Conservation (phyloP, 2,888 invertebrate species). For the Tholera decimalis region DNA sequence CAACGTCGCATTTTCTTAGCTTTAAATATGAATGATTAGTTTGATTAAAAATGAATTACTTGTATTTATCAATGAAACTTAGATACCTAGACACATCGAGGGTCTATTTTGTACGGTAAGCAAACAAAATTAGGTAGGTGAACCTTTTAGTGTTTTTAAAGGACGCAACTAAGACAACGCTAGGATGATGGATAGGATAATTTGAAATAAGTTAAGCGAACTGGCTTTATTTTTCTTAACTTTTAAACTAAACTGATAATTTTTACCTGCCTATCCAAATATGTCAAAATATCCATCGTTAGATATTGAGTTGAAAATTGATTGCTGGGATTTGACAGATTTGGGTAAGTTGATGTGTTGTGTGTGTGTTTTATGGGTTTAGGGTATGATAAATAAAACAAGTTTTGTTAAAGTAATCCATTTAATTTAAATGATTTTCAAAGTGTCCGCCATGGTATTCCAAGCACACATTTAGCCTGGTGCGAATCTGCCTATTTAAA, state of each 20-base stretch:
- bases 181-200: too few relatives aligned
- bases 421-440: constrained; percentile 13
- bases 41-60: too few relatives aligned
- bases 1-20: too few relatives aligned
- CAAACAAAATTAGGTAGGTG: constrained; percentile 4
- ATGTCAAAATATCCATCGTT: not conserved
- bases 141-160: constrained; percentile 6
- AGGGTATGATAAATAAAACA: constrained; percentile 5
- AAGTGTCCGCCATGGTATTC: constrained; percentile 16
- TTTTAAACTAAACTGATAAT: too few relatives aligned
- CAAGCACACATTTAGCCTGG: constrained; percentile 17
- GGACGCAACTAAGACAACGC: constrained; percentile 1
- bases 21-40: too few relatives aligned
- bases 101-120: constrained; percentile 12
- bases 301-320: constrained; percentile 7
- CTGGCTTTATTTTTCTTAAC: too few relatives aligned
- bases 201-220: too few relatives aligned
- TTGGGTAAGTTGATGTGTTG: not conserved
- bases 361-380: constrained; percentile 3
- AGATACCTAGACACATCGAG: constrained; percentile 5
- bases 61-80: constrained; percentile 6
- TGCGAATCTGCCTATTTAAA: too few relatives aligned
- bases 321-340: constrained; percentile 1
- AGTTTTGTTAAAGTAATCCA: constrained; percentile 6
- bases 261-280: too few relatives aligned